phyloP scores from a whole-genome alignment of 2,113 vertebrate genomes.

The Xenopus tropicalis region UCB_Xtro_10.0 CM004443.2:206164501-206165000 shows the following conservation, averaged over 20 bases:
- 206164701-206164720: background rate
- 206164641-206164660: too few relatives aligned
- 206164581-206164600: too few relatives aligned
- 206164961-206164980: constrained; percentile 80
- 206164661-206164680: too few relatives aligned
- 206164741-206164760: constrained; percentile 25
- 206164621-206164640: too few relatives aligned
- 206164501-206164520: too few relatives aligned
- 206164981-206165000: constrained; percentile 70
- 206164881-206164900: constrained; percentile 73
- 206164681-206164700: too few relatives aligned
- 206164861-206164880: constrained; percentile 72
- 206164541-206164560: too few relatives aligned
- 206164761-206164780: constrained; percentile 54
- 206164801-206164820: constrained; percentile 57
- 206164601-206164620: too few relatives aligned
- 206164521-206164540: too few relatives aligned
- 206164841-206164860: constrained; percentile 67
- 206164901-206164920: constrained; percentile 76
- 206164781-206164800: constrained; percentile 58
- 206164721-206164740: background rate
- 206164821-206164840: constrained; percentile 68
- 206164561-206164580: too few relatives aligned
- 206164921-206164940: constrained; percentile 75
- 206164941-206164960: constrained; percentile 76